Base-by-base conservation (phyloP, 2,797 vertebrate genomes). In the Hoplostethus atlanticus region DNA sequence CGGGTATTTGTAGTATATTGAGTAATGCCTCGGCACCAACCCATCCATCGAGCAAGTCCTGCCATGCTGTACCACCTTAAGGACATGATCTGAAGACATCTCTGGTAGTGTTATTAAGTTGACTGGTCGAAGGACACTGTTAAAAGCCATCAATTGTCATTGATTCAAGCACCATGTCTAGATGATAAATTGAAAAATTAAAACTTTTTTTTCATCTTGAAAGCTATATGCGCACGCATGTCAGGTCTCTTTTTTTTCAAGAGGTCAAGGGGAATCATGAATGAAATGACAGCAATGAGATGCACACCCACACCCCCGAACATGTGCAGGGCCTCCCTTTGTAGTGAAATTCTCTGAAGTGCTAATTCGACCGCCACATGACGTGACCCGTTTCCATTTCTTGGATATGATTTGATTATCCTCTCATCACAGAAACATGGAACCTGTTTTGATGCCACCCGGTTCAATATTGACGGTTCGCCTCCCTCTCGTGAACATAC, bases 351-450 rank as follows among this genome's bases (percentile, higher is more conserved):
- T 46, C 40, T 80, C 30, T 63, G 60, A 60, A 71, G 68, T 67
- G 50, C 42, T 63, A 21, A 65, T 60, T 56, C 9, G 66, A 60
- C 54, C 55, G 10, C 42, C 28, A 7, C 36, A 42, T 70, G 64
- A 79, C 63, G 59, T 30, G 73, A 66, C 48, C 48, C 0, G 0
- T 54, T 60, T 61, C 54, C 17, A 38, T 54, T 62, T 70, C 63
- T 71, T 65, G 66, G 74, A 72, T 80, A 66, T 48, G 28, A 63
- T 69, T 69, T 64, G 17, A 75, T 66, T 61, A 63, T 63, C 40
- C 10, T 61, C 57, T 65, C 65, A 51, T 67, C 2, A 31, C 34
- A 44, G 13, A 10, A 76, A 70, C 46, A 62, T 52, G 16, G 62
- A 4, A 70, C 65, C 55, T 31, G 60, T 44, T 77, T 51, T 75